These are phyloP conservation scores for Bombyx mandarina DNA, from an alignment of 1,140 invertebrate genomes.

Conservation along the genomic window DNA sequence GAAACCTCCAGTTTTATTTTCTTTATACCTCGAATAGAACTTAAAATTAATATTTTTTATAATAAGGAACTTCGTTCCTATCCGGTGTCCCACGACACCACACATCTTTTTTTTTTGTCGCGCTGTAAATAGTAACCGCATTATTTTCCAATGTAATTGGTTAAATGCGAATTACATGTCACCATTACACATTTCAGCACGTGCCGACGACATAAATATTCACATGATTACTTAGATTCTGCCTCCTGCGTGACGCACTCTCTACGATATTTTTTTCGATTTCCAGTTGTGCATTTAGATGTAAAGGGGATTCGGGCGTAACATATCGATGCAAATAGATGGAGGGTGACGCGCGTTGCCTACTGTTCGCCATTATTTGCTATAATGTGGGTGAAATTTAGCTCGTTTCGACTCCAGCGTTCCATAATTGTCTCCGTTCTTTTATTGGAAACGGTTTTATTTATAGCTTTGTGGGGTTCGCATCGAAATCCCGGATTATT, in stretches of 20 bases:
- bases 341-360: constrained; percentile 48
- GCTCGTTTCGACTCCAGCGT: constrained; percentile 44
- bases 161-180: constrained; percentile 59
- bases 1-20: too few species aligned
- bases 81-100: too few species aligned
- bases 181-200: constrained; percentile 57
- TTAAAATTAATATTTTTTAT: too few species aligned
- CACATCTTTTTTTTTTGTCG: too few species aligned
- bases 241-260: constrained; percentile 28
- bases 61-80: too few species aligned
- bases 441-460: constrained; percentile 61
- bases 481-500: constrained; percentile 63
- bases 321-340: constrained; percentile 43
- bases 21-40: too few species aligned
- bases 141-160: constrained; percentile 35
- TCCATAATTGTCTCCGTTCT: constrained; percentile 51
- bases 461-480: constrained; percentile 51
- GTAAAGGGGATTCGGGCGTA: constrained; percentile 59
- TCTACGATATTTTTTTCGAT: constrained; percentile 42
- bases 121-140: too few species aligned
- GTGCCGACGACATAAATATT: constrained; percentile 64
- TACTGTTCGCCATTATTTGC: constrained; percentile 65
- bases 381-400: constrained; percentile 66
- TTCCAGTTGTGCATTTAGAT: constrained; percentile 61
- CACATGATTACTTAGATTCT: constrained; percentile 47